Conservation (phyloP, 2,797 vertebrate genomes). For the Scolopax rusticola region DNA sequence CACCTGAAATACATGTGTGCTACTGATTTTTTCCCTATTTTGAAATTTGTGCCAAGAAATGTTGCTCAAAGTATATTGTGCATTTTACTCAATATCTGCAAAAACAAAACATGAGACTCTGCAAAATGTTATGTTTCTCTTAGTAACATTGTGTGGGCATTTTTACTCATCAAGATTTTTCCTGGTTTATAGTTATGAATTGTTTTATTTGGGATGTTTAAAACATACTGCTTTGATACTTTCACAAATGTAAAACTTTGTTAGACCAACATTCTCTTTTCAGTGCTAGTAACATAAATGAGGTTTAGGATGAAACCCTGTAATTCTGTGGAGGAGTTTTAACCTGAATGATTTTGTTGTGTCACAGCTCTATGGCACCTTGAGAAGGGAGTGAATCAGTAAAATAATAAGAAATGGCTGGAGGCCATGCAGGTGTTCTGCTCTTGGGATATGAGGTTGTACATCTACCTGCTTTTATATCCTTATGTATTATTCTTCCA, state of each 20-base stretch:
- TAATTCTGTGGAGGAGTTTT: background rate
- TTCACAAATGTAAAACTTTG: background rate
- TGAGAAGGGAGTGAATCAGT: background rate
- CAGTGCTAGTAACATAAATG: background rate
- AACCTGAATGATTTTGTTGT: background rate
- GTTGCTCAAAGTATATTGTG: background rate
- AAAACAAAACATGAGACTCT: background rate
- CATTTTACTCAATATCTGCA: background rate
- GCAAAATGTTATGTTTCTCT: background rate
- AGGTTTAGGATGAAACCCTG: background rate
- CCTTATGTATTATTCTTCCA: background rate
- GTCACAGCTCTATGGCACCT: background rate
- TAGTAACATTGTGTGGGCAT: fast-evolving
- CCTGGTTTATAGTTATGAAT: background rate
- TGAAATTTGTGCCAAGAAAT: background rate
- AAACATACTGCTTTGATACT: background rate
- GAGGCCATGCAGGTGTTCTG: background rate
- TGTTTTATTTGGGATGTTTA: background rate
- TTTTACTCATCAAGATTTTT: background rate
- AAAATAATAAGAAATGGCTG: background rate
- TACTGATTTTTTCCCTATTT: background rate
- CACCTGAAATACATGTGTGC: fast-evolving
- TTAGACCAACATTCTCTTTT: background rate
- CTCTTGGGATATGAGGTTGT: background rate
- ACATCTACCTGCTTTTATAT: background rate